Conservation (phyloP, 2,888 invertebrate genomes). For the Congeria kusceri region DNA sequence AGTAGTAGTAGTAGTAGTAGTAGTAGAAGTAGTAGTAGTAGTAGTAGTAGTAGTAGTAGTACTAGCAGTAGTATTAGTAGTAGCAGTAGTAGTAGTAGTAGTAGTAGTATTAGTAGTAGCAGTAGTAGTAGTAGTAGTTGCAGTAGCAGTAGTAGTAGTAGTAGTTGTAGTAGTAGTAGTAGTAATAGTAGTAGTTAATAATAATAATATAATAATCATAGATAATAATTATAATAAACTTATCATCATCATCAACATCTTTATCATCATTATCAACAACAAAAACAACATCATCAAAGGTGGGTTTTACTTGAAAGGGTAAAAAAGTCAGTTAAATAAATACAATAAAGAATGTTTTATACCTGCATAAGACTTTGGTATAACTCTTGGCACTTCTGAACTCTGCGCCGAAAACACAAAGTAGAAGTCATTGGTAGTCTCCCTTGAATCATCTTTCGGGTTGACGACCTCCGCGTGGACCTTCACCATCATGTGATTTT, state of each 20-base stretch:
- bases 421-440: conserved; percentile 91
- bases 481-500: conserved; percentile 88
- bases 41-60: conserved; percentile 5
- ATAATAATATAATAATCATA: no score
- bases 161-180: conserved; percentile 2
- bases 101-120: conserved; percentile 2
- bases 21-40: neutral
- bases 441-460: conserved; percentile 87
- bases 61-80: neutral
- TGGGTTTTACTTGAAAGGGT: no score
- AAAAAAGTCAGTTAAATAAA: no score
- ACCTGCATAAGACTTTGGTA: conserved; percentile 90
- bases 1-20: neutral
- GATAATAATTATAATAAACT: no score
- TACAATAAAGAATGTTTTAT: conserved; percentile 46
- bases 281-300: no score
- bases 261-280: no score
- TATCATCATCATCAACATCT: no score
- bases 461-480: conserved; percentile 90
- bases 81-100: conserved; percentile 3
- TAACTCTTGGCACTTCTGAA: conserved; percentile 86
- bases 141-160: neutral
- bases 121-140: neutral
- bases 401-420: conserved; percentile 88
- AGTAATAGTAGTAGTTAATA: neutral